Evolutionary conservation across 2,113 vertebrate genomes (phyloP).

Genomic region (Nerophis lumbriciformis): DNA sequence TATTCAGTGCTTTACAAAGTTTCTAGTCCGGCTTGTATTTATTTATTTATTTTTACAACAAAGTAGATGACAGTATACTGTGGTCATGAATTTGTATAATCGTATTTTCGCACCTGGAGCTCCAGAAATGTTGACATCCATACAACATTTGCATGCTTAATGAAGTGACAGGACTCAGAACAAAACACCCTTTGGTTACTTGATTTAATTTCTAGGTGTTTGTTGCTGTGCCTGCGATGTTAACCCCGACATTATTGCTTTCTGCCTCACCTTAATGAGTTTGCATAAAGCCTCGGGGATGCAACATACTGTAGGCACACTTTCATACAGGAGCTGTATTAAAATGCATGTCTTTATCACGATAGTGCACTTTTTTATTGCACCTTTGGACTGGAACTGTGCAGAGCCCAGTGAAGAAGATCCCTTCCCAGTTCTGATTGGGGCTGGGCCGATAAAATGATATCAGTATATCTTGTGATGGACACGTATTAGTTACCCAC

Average conservation of each 20-base stretch:
- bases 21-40: too few species aligned
- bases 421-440: too few species aligned
- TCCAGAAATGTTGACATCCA: not conserved
- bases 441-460: too few species aligned
- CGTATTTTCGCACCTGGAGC: too few species aligned
- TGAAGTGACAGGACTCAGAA: not conserved
- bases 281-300: constrained; percentile 34
- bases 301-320: not conserved
- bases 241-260: constrained; percentile 47
- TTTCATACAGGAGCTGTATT: not conserved
- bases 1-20: too few species aligned
- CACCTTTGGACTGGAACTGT: not conserved
- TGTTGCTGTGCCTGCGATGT: constrained; percentile 44
- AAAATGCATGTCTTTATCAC: not conserved
- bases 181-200: not conserved
- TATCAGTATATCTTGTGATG: too few species aligned
- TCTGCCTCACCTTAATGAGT: constrained; percentile 53
- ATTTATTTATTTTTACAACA: too few species aligned
- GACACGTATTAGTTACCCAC: too few species aligned
- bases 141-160: not conserved
- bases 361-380: not conserved
- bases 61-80: too few species aligned
- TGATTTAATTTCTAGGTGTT: not conserved
- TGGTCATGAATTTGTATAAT: too few species aligned
- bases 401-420: too few species aligned